Conservation (phyloP, 2,113 vertebrate species). For the Edolisoma coerulescens region DNA sequence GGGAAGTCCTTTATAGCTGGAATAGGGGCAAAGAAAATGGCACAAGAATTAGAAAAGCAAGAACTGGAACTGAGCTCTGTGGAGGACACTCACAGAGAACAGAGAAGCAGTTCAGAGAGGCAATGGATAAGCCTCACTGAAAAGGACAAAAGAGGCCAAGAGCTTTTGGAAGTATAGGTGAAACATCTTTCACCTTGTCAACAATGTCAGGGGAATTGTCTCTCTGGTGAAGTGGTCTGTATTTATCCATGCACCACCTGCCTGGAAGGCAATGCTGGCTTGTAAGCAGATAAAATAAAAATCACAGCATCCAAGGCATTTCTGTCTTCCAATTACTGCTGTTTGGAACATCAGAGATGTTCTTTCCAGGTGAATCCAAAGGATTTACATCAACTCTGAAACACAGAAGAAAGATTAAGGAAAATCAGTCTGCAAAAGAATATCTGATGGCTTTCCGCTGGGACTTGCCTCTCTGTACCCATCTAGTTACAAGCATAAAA, state of each 20-base stretch:
- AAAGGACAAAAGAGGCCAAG: not conserved
- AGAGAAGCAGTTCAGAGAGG: not conserved
- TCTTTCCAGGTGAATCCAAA: not conserved
- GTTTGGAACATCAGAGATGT: not conserved
- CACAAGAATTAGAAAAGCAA: not conserved
- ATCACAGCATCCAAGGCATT: not conserved
- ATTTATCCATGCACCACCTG: not conserved
- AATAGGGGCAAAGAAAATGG: not conserved
- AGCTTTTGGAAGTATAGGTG: not conserved
- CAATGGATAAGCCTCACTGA: not conserved
- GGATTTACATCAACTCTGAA: not conserved
- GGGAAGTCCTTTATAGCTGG: not conserved
- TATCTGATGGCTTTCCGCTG: not conserved
- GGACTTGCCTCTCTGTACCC: not conserved
- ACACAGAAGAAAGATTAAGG: not conserved
- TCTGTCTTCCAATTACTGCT: not conserved
- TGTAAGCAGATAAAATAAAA: not conserved
- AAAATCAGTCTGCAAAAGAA: not conserved
- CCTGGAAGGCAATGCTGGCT: not conserved
- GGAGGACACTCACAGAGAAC: not conserved
- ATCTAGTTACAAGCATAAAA: not conserved
- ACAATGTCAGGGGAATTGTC: not conserved
- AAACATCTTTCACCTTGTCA: not conserved
- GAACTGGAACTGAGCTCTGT: not conserved
- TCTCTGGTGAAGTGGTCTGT: not conserved